phyloP scores from a whole-genome alignment of 2,888 invertebrate species.

The Odontothrips loti region DNA sequence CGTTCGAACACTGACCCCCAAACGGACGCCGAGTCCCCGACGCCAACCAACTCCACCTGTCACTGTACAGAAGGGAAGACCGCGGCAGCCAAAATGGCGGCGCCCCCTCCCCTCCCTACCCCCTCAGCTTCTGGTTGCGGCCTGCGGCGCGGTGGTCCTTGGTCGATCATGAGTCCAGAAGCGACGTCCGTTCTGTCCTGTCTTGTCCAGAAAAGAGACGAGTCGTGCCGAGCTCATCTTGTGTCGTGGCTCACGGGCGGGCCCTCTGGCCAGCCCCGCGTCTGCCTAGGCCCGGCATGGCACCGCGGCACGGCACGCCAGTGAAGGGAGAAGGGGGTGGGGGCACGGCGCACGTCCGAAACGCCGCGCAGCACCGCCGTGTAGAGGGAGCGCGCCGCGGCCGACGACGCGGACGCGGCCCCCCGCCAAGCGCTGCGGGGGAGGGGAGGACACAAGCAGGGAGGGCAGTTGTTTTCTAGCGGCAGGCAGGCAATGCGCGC shows the following conservation, averaged over 20 bases:
- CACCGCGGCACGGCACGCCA: neutral
- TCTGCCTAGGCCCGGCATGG: neutral
- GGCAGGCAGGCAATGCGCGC: neutral
- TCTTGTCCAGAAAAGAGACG: no score
- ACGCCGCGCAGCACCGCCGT: no score
- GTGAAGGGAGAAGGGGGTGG: neutral
- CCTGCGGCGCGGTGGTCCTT: neutral
- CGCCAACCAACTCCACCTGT: no score
- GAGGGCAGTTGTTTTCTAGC: neutral
- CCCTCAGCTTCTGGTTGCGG: neutral
- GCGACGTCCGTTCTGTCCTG: no score
- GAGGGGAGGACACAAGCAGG: neutral
- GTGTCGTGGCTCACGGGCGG: slow-evolving; percentile 4
- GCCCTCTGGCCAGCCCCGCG: neutral
- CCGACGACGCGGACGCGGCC: no score
- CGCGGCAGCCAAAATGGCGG: neutral
- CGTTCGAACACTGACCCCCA: no score
- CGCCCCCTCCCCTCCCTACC: neutral
- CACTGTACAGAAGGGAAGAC: no score
- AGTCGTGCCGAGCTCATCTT: no score
- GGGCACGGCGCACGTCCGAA: no score
- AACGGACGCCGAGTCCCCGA: no score
- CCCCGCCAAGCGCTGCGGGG: neutral
- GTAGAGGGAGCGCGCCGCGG: no score
- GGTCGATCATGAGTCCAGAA: no score